A percentile compares a stretch with the other conserved stretches of the same genome.
Evolutionary conservation across 2,113 vertebrate genomes (phyloP).

Genomic region (Gobiocypris rarus): DNA sequence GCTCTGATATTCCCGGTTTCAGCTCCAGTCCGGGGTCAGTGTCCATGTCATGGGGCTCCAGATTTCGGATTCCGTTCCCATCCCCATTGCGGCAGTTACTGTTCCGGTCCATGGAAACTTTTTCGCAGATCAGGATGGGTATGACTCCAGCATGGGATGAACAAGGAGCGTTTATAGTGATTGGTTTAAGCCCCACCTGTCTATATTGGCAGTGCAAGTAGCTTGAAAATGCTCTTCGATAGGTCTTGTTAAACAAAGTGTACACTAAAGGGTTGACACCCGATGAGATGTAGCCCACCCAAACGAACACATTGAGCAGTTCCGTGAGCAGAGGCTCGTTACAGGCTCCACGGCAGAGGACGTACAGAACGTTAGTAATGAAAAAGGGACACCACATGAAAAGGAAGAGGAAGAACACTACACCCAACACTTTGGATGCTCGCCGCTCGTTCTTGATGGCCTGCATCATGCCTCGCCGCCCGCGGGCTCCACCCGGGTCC

Average conservation of each 20-base stretch:
- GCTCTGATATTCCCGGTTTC: constrained; percentile 79
- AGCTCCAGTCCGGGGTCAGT: constrained; percentile 82
- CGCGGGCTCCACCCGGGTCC: constrained; percentile 74
- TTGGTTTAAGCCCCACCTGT: constrained; percentile 60
- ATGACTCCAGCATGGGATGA: constrained; percentile 82
- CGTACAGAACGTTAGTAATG: constrained; percentile 94
- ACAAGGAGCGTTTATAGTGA: constrained; percentile 74
- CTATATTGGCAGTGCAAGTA: constrained; percentile 90
- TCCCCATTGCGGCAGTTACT: constrained; percentile 81
- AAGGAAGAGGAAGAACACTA: constrained; percentile 98
- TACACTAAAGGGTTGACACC: constrained; percentile 97
- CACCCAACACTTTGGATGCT: constrained; percentile 95
- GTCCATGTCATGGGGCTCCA: constrained; percentile 71
- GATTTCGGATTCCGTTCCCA: constrained; percentile 70
- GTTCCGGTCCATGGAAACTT: constrained; percentile 83
- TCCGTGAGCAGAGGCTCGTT: constrained; percentile 85
- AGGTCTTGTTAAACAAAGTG: constrained; percentile 97
- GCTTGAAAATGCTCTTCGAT: constrained; percentile 92
- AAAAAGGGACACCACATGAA: constrained; percentile 99
- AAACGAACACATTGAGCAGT: constrained; percentile 95
- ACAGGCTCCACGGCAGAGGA: constrained; percentile 88
- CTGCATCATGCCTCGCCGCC: constrained; percentile 95
- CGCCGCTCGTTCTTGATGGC: constrained; percentile 96
- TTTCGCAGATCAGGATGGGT: constrained; percentile 70
- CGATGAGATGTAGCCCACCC: constrained; percentile 98